A percentile compares a stretch with the other conserved stretches of the same genome.
Evolutionary conservation across 2,888 invertebrate genomes (phyloP).

Genomic region (Pyrgus malvae): DNA sequence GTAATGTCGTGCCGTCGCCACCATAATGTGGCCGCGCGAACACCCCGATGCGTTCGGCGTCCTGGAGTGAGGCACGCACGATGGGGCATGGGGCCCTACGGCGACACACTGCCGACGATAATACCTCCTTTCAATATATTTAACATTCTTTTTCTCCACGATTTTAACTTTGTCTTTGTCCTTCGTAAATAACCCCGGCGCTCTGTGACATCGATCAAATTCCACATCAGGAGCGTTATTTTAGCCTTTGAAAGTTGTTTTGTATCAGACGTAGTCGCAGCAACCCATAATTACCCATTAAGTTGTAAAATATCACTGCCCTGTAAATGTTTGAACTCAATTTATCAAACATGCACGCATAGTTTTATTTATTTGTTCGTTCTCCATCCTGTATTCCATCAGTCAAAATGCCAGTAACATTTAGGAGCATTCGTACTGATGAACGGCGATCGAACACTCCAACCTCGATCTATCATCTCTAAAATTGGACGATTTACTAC

Average conservation of each 20-base stretch:
- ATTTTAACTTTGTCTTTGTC: constrained; percentile 35
- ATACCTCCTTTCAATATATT: constrained; percentile 36
- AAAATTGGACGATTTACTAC: no score
- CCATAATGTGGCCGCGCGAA: constrained; percentile 45
- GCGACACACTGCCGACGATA: constrained; percentile 43
- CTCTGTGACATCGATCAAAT: constrained; percentile 20
- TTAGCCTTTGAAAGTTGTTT: neutral
- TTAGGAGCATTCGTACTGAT: no score
- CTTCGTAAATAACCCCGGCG: constrained; percentile 13
- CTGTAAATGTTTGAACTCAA: no score
- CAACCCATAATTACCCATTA: no score
- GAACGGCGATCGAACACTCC: no score
- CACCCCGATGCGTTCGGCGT: constrained; percentile 53
- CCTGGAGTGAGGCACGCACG: constrained; percentile 59
- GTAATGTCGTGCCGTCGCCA: constrained; percentile 53
- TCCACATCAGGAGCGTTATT: neutral
- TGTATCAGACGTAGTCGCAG: no score
- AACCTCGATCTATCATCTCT: no score
- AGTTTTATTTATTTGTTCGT: no score
- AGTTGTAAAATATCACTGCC: no score
- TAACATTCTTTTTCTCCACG: constrained; percentile 37
- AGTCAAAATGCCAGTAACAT: no score
- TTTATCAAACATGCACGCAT: no score
- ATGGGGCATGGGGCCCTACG: constrained; percentile 55
- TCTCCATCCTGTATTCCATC: no score